Percentiles rank a stretch among this genome's conserved stretches.
Conservation (phyloP, 2,797 vertebrate genomes). For the Macrochelys suwanniensis region DNA sequence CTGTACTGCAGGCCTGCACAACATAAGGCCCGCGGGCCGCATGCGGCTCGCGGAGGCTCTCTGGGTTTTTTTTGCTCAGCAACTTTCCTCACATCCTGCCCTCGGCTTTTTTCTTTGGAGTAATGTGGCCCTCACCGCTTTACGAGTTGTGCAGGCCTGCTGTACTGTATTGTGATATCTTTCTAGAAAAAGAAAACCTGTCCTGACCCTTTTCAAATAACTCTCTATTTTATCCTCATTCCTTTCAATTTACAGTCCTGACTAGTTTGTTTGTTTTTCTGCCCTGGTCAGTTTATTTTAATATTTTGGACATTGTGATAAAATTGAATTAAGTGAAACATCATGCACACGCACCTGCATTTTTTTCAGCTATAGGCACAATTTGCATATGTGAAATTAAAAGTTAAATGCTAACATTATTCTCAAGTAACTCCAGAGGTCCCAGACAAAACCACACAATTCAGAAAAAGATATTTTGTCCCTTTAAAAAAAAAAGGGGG, state of each 20-base stretch:
- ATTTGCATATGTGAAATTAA: background rate
- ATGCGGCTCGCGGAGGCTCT: too few species aligned
- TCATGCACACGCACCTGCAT: background rate
- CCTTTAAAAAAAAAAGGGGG: background rate
- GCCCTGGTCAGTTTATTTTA: background rate
- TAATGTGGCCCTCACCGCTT: too few species aligned
- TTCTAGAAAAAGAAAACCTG: background rate
- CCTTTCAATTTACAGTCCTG: background rate
- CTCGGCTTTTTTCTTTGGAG: too few species aligned
- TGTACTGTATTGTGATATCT: background rate
- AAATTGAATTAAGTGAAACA: background rate
- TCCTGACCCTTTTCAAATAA: background rate
- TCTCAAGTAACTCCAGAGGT: background rate
- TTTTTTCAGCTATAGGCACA: background rate
- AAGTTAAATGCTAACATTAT: background rate
- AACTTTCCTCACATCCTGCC: too few species aligned
- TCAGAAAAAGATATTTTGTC: background rate
- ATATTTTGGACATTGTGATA: background rate
- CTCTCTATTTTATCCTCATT: background rate
- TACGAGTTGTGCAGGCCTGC: too few species aligned
- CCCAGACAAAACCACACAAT: background rate
- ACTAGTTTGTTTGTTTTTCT: background rate
- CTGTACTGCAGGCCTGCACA: background rate
- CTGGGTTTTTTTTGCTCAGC: too few species aligned
- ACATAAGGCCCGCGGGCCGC: too few species aligned